Conservation (phyloP, 2,888 invertebrate genomes). For the Acronicta psi region DNA sequence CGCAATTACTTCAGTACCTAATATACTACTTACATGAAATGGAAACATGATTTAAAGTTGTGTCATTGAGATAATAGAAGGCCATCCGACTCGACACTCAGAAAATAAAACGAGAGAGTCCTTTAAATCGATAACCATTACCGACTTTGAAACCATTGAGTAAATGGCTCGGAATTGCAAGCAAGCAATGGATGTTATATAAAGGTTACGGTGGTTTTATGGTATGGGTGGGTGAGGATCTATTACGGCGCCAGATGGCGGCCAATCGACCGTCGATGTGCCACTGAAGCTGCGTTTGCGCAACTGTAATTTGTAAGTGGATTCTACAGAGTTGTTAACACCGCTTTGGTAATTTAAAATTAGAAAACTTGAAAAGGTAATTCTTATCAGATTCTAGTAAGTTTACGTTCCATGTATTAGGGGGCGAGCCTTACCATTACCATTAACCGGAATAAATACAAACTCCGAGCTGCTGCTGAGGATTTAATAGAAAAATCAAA, state of each 20-base stretch:
- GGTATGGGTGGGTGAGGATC: conserved; percentile 25
- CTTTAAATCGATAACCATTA: conserved; percentile 23
- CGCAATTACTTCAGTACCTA: conserved; percentile 41
- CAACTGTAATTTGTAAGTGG: conserved; percentile 58
- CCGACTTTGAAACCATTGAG: background rate
- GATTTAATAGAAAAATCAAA: too few relatives aligned
- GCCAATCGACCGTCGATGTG: conserved; percentile 66
- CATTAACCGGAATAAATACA: too few relatives aligned
- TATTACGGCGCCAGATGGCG: conserved; percentile 69
- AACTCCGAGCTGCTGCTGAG: too few relatives aligned
- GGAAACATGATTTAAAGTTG: conserved; percentile 49
- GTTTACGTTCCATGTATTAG: too few relatives aligned
- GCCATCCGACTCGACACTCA: conserved; percentile 29
- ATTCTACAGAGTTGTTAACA: conserved; percentile 59
- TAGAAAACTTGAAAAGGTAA: background rate
- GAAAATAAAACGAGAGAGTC: conserved; percentile 15
- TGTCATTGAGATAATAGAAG: conserved; percentile 57
- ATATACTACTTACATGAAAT: conserved; percentile 51
- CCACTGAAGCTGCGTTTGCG: conserved; percentile 68
- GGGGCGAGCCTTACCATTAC: too few relatives aligned
- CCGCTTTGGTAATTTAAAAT: background rate
- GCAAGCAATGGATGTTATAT: conserved; percentile 29
- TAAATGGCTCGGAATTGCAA: conserved; percentile 8
- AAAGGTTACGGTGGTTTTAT: conserved; percentile 16
- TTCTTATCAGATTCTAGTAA: background rate